Evolutionary conservation across 2,113 vertebrate species (phyloP).

Genomic region (Notechis scutatus): DNA sequence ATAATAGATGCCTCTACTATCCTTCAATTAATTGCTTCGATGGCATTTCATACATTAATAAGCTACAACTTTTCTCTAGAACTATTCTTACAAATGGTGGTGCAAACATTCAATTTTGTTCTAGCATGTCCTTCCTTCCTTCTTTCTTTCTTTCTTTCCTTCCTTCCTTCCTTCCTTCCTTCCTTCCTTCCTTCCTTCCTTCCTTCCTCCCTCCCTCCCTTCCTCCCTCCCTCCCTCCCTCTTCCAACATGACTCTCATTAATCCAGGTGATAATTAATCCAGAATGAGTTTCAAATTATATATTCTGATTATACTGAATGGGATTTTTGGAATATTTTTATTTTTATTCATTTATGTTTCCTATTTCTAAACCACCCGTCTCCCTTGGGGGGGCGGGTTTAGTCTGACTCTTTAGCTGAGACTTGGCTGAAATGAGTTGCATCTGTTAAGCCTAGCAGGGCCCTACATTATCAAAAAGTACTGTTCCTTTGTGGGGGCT

Average conservation of each 20-base stretch:
- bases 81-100: not conserved
- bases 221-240: no score
- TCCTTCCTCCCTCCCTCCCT: not conserved
- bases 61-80: not conserved
- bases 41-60: not conserved
- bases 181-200: no score
- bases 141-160: not conserved
- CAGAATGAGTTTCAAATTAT: no score
- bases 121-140: not conserved
- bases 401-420: not conserved
- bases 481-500: not conserved
- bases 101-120: not conserved
- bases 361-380: not conserved
- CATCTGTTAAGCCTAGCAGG: not conserved
- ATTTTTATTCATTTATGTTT: not conserved
- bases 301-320: no score
- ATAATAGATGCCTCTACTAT: not conserved
- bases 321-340: not conserved
- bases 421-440: not conserved
- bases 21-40: not conserved
- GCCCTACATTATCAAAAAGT: not conserved
- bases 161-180: not conserved
- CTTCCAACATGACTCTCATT: no score
- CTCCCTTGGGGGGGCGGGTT: no score
- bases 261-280: no score